These are phyloP conservation scores for Aplidium turbinatum DNA, from an alignment of 23 tunicate genomes.

Conservation along the genomic window DNA sequence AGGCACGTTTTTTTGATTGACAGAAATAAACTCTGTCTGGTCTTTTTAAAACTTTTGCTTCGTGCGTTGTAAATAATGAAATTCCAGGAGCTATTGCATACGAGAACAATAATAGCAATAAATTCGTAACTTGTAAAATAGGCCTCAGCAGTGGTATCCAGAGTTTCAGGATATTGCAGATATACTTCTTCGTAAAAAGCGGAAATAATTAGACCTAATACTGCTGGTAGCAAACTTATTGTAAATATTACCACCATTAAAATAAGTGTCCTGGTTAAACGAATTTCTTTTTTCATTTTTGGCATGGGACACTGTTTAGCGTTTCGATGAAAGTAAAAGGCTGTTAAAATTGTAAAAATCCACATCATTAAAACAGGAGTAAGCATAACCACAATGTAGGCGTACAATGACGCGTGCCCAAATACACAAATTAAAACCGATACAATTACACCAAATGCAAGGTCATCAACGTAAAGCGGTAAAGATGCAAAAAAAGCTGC, in stretches of 20 bases:
- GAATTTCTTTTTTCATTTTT: constrained; percentile 3
- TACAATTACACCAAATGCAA: constrained; percentile 1
- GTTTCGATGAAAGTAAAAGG: background rate
- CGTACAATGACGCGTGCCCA: constrained; percentile 3
- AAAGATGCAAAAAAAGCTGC: constrained; percentile 6
- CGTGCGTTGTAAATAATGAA: constrained; percentile 25
- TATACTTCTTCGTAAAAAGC: background rate
- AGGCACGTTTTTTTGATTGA: too few species aligned
- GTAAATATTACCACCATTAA: constrained; percentile 24
- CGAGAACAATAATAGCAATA: constrained; percentile 4
- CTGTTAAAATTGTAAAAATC: constrained; percentile 6
- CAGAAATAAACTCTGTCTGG: too few species aligned
- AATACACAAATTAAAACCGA: background rate
- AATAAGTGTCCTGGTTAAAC: background rate
- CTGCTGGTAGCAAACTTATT: background rate
- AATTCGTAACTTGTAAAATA: constrained; percentile 2
- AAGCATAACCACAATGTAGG: background rate
- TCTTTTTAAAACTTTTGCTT: constrained; percentile 5
- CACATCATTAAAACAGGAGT: constrained; percentile 10
- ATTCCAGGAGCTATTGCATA: constrained; percentile 26
- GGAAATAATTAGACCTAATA: constrained; percentile 1
- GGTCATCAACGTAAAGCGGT: background rate
- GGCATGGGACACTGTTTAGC: background rate
- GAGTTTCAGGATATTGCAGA: background rate
- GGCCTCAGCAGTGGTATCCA: constrained; percentile 3